These are phyloP conservation scores for Nasua narica DNA, from an alignment of 2,797 vertebrate genomes.

Conservation along the genomic window DNA sequence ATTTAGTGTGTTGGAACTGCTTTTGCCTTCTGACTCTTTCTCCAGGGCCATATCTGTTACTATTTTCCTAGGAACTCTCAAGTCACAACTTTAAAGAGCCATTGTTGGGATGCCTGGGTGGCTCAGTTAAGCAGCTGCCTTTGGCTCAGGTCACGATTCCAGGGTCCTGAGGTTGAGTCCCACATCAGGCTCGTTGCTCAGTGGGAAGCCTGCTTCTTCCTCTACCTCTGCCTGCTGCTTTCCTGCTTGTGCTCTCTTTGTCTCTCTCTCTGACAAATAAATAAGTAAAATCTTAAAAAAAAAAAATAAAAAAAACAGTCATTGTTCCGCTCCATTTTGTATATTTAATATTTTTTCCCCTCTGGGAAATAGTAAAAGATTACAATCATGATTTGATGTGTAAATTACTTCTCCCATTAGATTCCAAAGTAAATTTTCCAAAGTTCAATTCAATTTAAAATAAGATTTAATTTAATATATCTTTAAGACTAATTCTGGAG, in stretches of 20 bases:
- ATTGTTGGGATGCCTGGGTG: background rate
- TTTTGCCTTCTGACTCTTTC: background rate
- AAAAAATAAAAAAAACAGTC: too few relatives aligned
- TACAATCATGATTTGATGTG: background rate
- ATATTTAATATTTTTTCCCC: background rate
- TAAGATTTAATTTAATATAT: background rate
- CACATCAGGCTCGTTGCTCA: too few relatives aligned
- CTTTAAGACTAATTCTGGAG: background rate
- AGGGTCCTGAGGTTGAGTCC: too few relatives aligned
- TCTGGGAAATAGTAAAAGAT: background rate
- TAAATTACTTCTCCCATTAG: background rate
- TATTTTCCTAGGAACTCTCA: background rate
- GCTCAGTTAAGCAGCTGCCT: too few relatives aligned
- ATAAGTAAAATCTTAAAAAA: too few relatives aligned
- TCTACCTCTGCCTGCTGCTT: too few relatives aligned
- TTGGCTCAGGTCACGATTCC: too few relatives aligned
- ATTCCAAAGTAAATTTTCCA: slow-evolving; percentile 5
- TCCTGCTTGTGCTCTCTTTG: too few relatives aligned
- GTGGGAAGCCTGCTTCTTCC: too few relatives aligned
- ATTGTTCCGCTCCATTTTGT: background rate
- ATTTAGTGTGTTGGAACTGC: background rate
- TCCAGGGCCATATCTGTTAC: background rate
- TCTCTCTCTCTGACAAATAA: too few relatives aligned
- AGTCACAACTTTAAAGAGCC: background rate
- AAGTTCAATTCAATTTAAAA: background rate